Conservation (phyloP, 2,888 invertebrate genomes). For the Drosophila yooni region DNA sequence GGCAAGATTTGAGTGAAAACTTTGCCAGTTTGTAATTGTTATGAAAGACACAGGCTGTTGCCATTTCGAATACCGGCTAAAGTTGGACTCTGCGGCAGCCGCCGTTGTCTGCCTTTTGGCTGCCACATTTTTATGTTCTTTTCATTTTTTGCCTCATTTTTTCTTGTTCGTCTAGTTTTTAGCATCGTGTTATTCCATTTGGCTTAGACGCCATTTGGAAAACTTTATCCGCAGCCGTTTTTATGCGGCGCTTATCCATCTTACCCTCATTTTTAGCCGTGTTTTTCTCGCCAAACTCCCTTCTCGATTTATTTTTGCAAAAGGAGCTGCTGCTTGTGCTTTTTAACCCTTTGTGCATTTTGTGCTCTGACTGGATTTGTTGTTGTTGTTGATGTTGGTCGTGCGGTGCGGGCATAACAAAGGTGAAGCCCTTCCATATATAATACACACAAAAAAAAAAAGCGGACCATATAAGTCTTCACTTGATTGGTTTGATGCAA, state of each 20-base stretch:
- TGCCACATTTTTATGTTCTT: slow-evolving; percentile 30
- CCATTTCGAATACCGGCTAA: slow-evolving; percentile 20
- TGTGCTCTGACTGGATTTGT: slow-evolving; percentile 12
- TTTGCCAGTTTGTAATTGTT: slow-evolving; percentile 37
- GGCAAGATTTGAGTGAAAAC: slow-evolving; percentile 28
- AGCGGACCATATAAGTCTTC: not conserved
- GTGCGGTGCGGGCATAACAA: slow-evolving; percentile 4
- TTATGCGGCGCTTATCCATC: slow-evolving; percentile 72
- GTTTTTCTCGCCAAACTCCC: slow-evolving; percentile 60
- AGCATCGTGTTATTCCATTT: slow-evolving; percentile 35
- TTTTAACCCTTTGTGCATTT: slow-evolving; percentile 38
- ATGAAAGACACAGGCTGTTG: slow-evolving; percentile 39
- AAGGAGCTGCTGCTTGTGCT: slow-evolving; percentile 37
- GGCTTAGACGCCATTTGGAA: slow-evolving; percentile 37
- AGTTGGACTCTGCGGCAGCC: slow-evolving; percentile 29
- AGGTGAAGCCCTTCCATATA: slow-evolving; percentile 8
- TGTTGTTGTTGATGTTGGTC: slow-evolving; percentile 32
- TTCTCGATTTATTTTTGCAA: slow-evolving; percentile 34
- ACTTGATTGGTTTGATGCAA: not conserved
- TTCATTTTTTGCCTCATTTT: slow-evolving; percentile 5
- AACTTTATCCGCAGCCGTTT: slow-evolving; percentile 64
- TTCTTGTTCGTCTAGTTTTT: slow-evolving; percentile 20
- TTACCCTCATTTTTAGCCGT: slow-evolving; percentile 67
- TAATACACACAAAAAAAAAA: not conserved
- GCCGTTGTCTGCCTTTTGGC: slow-evolving; percentile 52